Conservation (phyloP, 1,140 invertebrate genomes). For the Babylonia areolata region DNA sequence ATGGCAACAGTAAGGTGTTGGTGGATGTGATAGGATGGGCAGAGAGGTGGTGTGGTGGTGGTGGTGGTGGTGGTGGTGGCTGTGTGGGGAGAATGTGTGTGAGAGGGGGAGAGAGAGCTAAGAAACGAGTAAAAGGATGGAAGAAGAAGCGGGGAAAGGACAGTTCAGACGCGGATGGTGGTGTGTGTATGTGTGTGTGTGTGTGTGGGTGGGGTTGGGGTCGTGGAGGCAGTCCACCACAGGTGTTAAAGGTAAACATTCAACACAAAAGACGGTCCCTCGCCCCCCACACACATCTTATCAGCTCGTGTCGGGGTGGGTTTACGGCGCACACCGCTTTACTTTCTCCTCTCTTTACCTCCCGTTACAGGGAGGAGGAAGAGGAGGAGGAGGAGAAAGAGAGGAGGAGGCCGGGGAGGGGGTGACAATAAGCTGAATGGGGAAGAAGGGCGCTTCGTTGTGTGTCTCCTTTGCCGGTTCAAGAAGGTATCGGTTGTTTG, state of each 20-base stretch:
- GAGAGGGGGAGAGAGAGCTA: not conserved
- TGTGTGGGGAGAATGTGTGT: too few relatives aligned
- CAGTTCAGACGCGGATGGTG: not conserved
- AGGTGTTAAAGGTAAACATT: conserved; percentile 28
- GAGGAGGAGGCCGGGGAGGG: not conserved
- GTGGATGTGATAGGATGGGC: not conserved
- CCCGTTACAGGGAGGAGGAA: too few relatives aligned
- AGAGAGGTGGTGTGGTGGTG: too few relatives aligned
- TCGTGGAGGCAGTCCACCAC: not conserved
- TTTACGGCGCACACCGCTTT: not conserved
- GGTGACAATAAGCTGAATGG: not conserved
- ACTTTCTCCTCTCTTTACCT: not conserved
- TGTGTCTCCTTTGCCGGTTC: too few relatives aligned
- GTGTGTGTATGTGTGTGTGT: too few relatives aligned
- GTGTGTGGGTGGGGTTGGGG: not conserved
- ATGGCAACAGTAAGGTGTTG: not conserved
- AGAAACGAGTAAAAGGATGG: not conserved
- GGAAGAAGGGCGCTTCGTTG: not conserved
- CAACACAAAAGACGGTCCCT: not conserved
- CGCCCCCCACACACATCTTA: not conserved
- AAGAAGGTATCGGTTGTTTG: too few relatives aligned
- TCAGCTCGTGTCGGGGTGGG: too few relatives aligned
- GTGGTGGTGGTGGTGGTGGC: not conserved
- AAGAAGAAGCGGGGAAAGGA: not conserved
- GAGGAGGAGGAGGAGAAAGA: too few relatives aligned